Base-by-base conservation (phyloP, 2,888 invertebrate genomes). In the Carabus problematicus region DNA sequence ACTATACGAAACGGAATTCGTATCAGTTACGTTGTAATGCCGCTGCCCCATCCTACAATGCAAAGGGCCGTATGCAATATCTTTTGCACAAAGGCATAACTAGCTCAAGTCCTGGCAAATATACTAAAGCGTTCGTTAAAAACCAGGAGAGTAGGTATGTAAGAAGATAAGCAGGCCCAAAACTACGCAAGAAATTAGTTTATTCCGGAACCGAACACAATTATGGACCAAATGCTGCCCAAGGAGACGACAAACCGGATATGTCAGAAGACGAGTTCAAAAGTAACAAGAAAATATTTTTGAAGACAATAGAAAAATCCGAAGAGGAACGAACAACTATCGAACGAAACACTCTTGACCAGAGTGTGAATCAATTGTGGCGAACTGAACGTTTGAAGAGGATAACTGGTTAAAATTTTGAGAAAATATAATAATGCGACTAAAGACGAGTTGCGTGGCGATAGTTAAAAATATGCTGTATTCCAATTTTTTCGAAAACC, bases 181-280 rank as follows among this genome's bases (percentile, higher is more conserved):
- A 16, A 49, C 14, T 1, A 49, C 14, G 7, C 8, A 9, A 12
- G 8, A 49, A 49, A 49, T 16, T 14, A 8, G 0, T 16, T 8
- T 12, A 8, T 49, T 2, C 16, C 14, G 49, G 49, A 16, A n/a
- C 7, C 4, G 49, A 49, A 12, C n/a, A 7, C 14, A 49, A 49
- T 14, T 49, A 49, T 49, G 49, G 49, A 8, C 49, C 49, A 12
- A 14, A 49, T n/a, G 12, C 49, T 49, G 18, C 18, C 18, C 49
- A 49, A 49, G n/a, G 12, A 49, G 3, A 4, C n/a, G 3, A 49
- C 14, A 9, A n/a, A n/a, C 49, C 49, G 2, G 49, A 49, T 49
- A 9, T 49, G 12, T 0, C 49, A 12, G 3, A 16, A 12, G 4
- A 49, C 2, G 49, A 49, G 14, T 49, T 16, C 14, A 14, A 49